Conservation (phyloP, 2,113 vertebrate genomes). For the Indicator maculatus region DNA sequence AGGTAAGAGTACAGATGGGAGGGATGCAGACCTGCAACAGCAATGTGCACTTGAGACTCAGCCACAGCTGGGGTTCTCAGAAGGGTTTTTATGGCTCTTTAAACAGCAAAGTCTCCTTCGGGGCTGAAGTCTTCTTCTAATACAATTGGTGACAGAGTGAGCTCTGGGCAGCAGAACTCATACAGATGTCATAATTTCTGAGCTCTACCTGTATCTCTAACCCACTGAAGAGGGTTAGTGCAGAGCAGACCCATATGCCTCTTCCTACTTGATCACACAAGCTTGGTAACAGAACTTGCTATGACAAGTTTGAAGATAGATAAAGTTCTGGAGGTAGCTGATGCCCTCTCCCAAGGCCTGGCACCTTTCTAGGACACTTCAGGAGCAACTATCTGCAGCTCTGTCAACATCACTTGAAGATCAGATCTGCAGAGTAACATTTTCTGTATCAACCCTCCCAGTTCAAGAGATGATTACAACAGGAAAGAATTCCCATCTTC, state of each 20-base stretch:
- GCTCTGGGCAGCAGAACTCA: neutral
- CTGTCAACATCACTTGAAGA: neutral
- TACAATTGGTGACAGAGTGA: neutral
- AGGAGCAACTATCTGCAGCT: neutral
- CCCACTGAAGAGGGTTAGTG: accelerated
- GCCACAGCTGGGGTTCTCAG: neutral
- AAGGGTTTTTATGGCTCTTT: neutral
- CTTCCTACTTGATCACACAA: neutral
- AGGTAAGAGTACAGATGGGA: neutral
- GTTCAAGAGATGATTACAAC: accelerated
- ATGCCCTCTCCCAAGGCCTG: neutral
- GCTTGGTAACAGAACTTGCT: neutral
- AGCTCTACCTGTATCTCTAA: neutral
- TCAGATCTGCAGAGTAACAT: neutral
- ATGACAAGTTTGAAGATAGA: neutral
- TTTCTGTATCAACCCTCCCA: neutral
- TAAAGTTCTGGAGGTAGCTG: neutral
- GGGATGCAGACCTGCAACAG: accelerated
- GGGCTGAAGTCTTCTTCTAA: neutral
- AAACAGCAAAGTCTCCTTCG: neutral
- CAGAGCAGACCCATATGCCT: neutral
- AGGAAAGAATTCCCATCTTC: neutral
- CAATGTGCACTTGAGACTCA: accelerated
- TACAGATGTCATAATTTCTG: neutral
- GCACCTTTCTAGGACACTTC: neutral